Conservation (phyloP, 2,797 vertebrate species). For the Pelodytes ibericus region DNA sequence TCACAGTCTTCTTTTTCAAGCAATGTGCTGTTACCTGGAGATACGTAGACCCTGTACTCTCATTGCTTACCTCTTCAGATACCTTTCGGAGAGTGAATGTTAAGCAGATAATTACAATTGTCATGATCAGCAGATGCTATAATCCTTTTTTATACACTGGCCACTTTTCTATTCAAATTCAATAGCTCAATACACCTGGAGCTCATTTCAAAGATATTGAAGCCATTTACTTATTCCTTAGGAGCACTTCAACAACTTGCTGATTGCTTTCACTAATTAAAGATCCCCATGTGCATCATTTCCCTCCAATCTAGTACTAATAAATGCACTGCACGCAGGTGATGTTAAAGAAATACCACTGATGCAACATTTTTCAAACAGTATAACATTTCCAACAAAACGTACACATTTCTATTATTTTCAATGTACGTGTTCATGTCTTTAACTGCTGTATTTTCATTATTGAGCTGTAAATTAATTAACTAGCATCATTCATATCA, state of each 20-base stretch:
- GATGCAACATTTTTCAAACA: slow-evolving; percentile 3
- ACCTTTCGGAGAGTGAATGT: background rate
- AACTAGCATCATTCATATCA: no score
- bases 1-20: background rate
- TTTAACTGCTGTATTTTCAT: no score
- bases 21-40: background rate
- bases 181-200: slow-evolving; percentile 49
- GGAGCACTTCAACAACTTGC: slow-evolving; percentile 41
- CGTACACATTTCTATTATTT: background rate
- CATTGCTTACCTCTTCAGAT: slow-evolving; percentile 6
- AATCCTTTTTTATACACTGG: slow-evolving; percentile 10
- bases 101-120: slow-evolving; percentile 35
- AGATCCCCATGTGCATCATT: slow-evolving; percentile 53
- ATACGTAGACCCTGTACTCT: background rate
- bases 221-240: slow-evolving; percentile 44
- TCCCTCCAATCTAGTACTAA: slow-evolving; percentile 49
- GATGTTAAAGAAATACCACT: slow-evolving; percentile 22
- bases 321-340: slow-evolving; percentile 36
- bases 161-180: slow-evolving; percentile 29
- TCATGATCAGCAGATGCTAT: slow-evolving; percentile 38
- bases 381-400: no score
- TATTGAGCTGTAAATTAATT: no score
- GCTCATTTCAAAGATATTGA: slow-evolving; percentile 40
- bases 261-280: slow-evolving; percentile 56
- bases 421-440: background rate